Evolutionary conservation across 2,888 invertebrate genomes (phyloP), one percentile per base, ranked within the genome.

Genomic region (Serrognathus titanus): DNA sequence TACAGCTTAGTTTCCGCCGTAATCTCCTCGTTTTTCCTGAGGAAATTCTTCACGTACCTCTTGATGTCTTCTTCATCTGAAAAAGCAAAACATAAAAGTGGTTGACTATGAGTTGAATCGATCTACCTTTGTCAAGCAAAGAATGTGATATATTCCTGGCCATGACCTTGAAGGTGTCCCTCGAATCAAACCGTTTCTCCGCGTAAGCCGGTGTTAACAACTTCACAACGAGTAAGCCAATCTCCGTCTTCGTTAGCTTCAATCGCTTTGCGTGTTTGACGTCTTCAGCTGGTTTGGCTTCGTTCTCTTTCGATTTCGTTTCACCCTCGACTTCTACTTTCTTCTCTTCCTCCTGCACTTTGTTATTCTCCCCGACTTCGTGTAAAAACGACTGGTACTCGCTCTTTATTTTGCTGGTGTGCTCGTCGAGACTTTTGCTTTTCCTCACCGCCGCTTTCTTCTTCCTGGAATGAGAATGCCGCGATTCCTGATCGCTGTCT

Each of bases 161-260:
- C 40, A 87, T 81, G 48, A 80, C 79, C 74, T 90, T 90, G 70
- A 90, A 90, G 50, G 87, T 73, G 49, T 89, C 89, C 71, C 87
- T 83, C 16, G 83, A 86, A 59, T 82, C 82, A 60, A 90, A 87
- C 67, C 83, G 80, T 61, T 84, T 85, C 53, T 82, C 82, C 65
- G 85, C 85, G 71, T 88, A 90, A 68, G 86, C 86, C 1, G 89
- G 89, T 77, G 87, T 89, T 43, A 91, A 78, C 63, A 86, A 80
- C 70, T 86, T 85, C 1, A 90, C 87, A 5, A 90, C 88, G 50
- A 85, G 75, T 48, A 84, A 81, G 1, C 89, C 89, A 55, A 87
- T 81, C 71, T 85, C 75, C 2, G 68, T 69, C 63, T 76, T 78
- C 59, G 70, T 72, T 51, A 75, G 49, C 3, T 43, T 48, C 37